Evolutionary conservation across 2,888 invertebrate species (phyloP).

Genomic region (Rotaria socialis): DNA sequence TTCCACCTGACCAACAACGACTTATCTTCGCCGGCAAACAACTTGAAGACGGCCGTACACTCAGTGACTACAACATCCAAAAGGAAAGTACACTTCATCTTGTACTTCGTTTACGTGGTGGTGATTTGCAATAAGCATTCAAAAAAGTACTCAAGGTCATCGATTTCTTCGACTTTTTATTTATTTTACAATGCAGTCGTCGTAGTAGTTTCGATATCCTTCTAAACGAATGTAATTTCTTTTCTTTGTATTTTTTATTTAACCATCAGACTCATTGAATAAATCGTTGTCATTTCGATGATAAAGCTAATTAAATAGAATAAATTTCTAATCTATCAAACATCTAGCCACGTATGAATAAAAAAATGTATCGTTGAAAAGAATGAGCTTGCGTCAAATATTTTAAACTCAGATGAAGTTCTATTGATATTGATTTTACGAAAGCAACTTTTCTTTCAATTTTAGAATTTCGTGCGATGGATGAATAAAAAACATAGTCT

Average conservation of each 20-base stretch:
- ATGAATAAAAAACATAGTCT: too few species aligned
- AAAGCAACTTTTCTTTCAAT: too few species aligned
- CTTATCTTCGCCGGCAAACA: slow-evolving; percentile 52
- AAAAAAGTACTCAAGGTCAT: not conserved
- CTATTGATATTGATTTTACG: too few species aligned
- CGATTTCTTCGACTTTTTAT: not conserved
- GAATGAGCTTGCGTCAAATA: too few species aligned
- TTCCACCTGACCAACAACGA: too few species aligned
- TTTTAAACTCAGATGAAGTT: too few species aligned
- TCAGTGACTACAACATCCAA: slow-evolving; percentile 67
- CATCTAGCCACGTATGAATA: not conserved
- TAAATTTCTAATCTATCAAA: not conserved
- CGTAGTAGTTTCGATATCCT: not conserved
- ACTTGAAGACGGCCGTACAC: slow-evolving; percentile 63
- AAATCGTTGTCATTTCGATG: not conserved
- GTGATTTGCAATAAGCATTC: not conserved
- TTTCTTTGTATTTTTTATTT: not conserved
- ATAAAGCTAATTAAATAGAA: not conserved
- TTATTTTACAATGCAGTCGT: not conserved
- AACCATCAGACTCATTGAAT: not conserved
- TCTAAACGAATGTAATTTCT: not conserved
- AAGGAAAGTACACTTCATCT: slow-evolving; percentile 79
- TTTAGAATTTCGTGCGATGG: too few species aligned
- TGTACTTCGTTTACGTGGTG: slow-evolving; percentile 63
- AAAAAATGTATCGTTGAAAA: too few species aligned